These are phyloP conservation scores for Eriocheir sinensis DNA, from an alignment of 1,140 invertebrate genomes.

Conservation along the genomic window DNA sequence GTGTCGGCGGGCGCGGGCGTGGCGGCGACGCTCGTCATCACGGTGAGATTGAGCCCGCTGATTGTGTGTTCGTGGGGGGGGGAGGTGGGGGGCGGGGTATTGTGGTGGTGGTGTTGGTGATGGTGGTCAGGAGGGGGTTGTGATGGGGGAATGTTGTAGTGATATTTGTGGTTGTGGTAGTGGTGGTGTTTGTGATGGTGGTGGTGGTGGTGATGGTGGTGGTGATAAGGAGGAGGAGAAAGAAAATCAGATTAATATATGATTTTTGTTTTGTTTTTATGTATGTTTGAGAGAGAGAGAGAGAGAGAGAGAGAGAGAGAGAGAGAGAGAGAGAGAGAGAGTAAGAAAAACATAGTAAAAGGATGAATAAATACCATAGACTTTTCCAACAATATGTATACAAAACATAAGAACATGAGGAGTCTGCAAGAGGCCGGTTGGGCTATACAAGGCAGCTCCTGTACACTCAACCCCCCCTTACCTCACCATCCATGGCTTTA, in stretches of 20 bases:
- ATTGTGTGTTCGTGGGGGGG: background rate
- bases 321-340: background rate
- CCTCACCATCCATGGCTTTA: too few relatives aligned
- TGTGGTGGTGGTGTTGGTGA: conserved; percentile 3
- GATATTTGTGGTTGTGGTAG: background rate
- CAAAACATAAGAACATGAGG: too few relatives aligned
- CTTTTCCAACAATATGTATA: too few relatives aligned
- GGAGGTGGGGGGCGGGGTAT: background rate
- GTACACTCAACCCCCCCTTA: too few relatives aligned
- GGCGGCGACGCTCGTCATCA: conserved; percentile 10
- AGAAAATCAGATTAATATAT: too few relatives aligned
- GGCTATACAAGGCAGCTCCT: too few relatives aligned
- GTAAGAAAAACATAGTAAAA: background rate
- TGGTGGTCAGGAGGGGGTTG: background rate
- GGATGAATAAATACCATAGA: background rate
- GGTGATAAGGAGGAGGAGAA: too few relatives aligned
- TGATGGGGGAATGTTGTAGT: background rate
- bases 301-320: too few relatives aligned
- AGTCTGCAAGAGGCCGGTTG: too few relatives aligned
- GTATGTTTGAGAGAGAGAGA: background rate
- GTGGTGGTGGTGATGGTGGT: too few relatives aligned
- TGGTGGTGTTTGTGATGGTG: background rate
- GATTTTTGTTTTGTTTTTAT: background rate
- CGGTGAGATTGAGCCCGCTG: conserved; percentile 49
- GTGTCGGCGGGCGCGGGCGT: conserved; percentile 51